Evolutionary conservation across 2,888 invertebrate genomes (phyloP).

Genomic region (Seira musarum): DNA sequence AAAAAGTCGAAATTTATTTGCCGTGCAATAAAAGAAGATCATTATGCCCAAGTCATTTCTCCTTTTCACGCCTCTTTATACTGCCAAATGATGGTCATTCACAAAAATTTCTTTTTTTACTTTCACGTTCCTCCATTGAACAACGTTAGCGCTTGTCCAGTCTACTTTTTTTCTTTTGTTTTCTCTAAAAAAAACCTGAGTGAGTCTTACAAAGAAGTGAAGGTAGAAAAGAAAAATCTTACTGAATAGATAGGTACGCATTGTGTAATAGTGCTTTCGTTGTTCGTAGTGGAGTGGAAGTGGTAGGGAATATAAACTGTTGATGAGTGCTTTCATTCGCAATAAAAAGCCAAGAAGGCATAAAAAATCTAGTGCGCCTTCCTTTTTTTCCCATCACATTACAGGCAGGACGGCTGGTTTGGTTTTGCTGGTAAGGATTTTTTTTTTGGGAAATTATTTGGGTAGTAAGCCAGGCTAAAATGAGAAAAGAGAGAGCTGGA

Average conservation of each 20-base stretch:
- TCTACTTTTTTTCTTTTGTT: slow-evolving; percentile 31
- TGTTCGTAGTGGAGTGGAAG: no score
- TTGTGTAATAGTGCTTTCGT: no score
- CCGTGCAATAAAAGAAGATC: slow-evolving; percentile 36
- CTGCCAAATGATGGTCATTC: slow-evolving; percentile 48
- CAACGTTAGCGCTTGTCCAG: slow-evolving; percentile 32
- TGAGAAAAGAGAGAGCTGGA: slow-evolving; percentile 19
- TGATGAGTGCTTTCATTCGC: slow-evolving; percentile 61
- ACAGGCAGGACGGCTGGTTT: no score
- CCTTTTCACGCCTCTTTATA: slow-evolving; percentile 49
- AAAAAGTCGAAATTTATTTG: slow-evolving; percentile 24
- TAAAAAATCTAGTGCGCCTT: slow-evolving; percentile 31
- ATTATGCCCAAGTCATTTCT: slow-evolving; percentile 44
- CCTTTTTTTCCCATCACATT: slow-evolving; percentile 9
- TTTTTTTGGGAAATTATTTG: slow-evolving; percentile 17
- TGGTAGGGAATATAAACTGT: slow-evolving; percentile 47
- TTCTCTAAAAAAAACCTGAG: slow-evolving; percentile 28
- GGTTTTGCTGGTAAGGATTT: no score
- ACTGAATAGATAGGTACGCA: no score
- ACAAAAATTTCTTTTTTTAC: slow-evolving; percentile 19
- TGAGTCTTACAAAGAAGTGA: no score
- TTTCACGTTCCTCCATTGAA: background rate
- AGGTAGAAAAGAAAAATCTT: no score
- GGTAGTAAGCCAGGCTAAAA: slow-evolving; percentile 19
- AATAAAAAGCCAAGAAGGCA: slow-evolving; percentile 54